Conservation (phyloP, 2,797 vertebrate species). For the Channa striata region DNA sequence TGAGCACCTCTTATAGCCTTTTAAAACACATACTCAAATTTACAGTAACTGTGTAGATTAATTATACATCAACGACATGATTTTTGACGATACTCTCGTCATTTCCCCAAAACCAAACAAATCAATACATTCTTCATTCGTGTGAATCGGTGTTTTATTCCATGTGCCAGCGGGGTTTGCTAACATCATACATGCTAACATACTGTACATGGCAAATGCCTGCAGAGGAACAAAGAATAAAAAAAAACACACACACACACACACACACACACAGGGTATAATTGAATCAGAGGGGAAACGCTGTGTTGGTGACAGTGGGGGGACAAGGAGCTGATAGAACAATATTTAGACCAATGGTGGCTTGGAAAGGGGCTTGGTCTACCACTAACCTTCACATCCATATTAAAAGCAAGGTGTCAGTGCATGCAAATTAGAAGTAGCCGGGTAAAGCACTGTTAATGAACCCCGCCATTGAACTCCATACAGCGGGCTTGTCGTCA, state of each 20-base stretch:
- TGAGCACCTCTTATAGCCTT: not conserved
- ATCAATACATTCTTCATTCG: not conserved
- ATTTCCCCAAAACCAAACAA: slow-evolving; percentile 9
- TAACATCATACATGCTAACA: slow-evolving; percentile 29
- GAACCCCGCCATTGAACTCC: slow-evolving; percentile 78
- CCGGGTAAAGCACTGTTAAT: slow-evolving; percentile 76
- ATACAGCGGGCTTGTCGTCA: slow-evolving; percentile 62
- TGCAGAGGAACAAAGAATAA: slow-evolving; percentile 55
- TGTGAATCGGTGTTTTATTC: slow-evolving; percentile 26
- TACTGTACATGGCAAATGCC: slow-evolving; percentile 47
- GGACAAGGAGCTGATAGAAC: slow-evolving; percentile 52
- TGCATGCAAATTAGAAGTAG: slow-evolving; percentile 81
- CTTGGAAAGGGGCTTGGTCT: slow-evolving; percentile 69
- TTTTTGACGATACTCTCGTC: not conserved
- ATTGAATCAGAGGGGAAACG: slow-evolving; percentile 65
- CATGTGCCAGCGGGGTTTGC: slow-evolving; percentile 15
- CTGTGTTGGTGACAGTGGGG: slow-evolving; percentile 38
- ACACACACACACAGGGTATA: slow-evolving; percentile 31
- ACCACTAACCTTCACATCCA: slow-evolving; percentile 80
- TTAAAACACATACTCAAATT: not conserved
- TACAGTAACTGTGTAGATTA: not conserved
- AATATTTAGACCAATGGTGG: slow-evolving; percentile 66
- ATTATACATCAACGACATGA: not conserved
- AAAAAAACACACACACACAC: too few species aligned
- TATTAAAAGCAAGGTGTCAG: slow-evolving; percentile 79